A percentile compares a stretch with the other conserved stretches of the same genome.
Evolutionary conservation across 1,140 invertebrate species (phyloP).

Genomic region (Drosophila parvula): DNA sequence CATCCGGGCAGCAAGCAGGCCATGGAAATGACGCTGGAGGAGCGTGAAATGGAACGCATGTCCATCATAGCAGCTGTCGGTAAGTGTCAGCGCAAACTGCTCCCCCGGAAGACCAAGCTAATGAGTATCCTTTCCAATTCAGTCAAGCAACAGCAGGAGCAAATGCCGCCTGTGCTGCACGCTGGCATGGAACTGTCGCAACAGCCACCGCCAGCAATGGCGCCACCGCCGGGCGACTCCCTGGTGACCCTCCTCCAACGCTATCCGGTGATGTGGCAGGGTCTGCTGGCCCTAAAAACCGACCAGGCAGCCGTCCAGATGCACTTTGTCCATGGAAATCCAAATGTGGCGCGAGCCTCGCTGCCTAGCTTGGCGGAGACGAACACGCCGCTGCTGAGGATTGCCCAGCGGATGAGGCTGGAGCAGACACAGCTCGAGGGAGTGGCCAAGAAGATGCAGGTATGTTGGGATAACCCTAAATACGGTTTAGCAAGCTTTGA

Average conservation of each 20-base stretch:
- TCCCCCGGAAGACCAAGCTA: background rate
- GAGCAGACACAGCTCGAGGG: conserved; percentile 97
- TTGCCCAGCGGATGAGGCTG: conserved; percentile 97
- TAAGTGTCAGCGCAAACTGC: conserved; percentile 16
- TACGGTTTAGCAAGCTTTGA: background rate
- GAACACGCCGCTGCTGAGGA: conserved; percentile 93
- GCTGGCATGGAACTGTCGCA: conserved; percentile 62
- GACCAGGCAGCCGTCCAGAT: conserved; percentile 98
- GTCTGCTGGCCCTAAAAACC: conserved; percentile 96
- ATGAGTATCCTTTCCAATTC: background rate
- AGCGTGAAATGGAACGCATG: conserved; percentile 71
- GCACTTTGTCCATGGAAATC: conserved; percentile 98
- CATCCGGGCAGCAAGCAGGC: conserved; percentile 72
- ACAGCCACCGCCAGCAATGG: conserved; percentile 88
- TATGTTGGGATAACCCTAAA: conserved; percentile 82
- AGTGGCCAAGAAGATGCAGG: conserved; percentile 97
- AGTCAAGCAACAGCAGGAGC: conserved; percentile 68
- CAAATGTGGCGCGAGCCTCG: conserved; percentile 92
- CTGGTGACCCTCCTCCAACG: conserved; percentile 91
- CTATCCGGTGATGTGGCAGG: conserved; percentile 98
- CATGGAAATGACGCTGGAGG: conserved; percentile 76
- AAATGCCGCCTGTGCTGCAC: conserved; percentile 47
- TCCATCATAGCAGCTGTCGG: conserved; percentile 66
- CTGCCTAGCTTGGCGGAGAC: conserved; percentile 92
- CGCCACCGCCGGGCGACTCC: conserved; percentile 91